A percentile compares a stretch with the other conserved stretches of the same genome.
These are phyloP conservation scores for Plagodis dolabraria DNA, from an alignment of 2,888 invertebrate genomes.

Conservation along the genomic window DNA sequence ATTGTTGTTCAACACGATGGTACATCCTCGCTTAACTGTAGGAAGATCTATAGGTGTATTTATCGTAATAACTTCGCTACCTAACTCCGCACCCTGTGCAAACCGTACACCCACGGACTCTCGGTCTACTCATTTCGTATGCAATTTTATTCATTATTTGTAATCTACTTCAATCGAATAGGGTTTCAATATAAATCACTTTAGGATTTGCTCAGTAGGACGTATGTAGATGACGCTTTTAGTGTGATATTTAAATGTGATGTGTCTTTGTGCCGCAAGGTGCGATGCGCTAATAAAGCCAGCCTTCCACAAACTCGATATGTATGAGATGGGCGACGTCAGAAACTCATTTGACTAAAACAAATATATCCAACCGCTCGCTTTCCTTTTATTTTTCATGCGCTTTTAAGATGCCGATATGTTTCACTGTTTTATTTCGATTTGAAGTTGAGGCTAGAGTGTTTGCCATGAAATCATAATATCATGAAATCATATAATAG, in stretches of 20 bases:
- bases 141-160: conserved; percentile 85
- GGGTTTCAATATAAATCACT: conserved; percentile 82
- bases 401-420: conserved; percentile 68
- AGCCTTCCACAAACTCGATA: conserved; percentile 60
- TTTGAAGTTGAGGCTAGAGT: conserved; percentile 39
- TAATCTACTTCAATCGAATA: conserved; percentile 84
- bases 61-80: conserved; percentile 66
- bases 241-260: conserved; percentile 80
- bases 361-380: conserved; percentile 63
- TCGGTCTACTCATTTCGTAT: conserved; percentile 81
- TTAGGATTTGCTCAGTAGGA: conserved; percentile 78
- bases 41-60: conserved; percentile 49
- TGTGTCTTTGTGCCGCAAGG: conserved; percentile 64
- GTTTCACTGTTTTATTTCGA: conserved; percentile 59
- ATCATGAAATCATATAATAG: too few species aligned
- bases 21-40: conserved; percentile 50
- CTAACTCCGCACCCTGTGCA: conserved; percentile 59
- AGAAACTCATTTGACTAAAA: conserved; percentile 81
- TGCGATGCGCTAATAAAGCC: conserved; percentile 74
- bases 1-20: conserved; percentile 42
- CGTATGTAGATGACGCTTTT: conserved; percentile 82
- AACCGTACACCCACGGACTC: conserved; percentile 73
- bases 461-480: too few species aligned
- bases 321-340: conserved; percentile 65
- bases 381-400: conserved; percentile 61